These are phyloP conservation scores for Odontomyia ornata DNA, from an alignment of 2,888 invertebrate species.

Conservation along the genomic window DNA sequence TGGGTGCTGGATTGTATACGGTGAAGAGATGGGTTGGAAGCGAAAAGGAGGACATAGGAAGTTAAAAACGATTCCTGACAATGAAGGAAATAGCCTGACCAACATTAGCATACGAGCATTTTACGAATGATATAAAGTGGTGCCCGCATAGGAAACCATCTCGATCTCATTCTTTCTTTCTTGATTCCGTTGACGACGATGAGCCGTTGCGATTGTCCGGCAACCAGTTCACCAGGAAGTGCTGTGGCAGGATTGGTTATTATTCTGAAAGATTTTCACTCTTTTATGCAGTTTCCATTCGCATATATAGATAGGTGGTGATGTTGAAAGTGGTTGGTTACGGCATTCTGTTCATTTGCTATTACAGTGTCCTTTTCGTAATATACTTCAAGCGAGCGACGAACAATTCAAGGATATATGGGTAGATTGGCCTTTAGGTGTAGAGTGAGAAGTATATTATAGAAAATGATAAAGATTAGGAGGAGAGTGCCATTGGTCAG, in stretches of 20 bases:
- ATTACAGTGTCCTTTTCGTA: conserved; percentile 35
- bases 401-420: conserved; percentile 6
- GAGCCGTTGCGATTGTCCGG: conserved; percentile 25
- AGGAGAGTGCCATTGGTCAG: too few relatives aligned
- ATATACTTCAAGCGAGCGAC: conserved; percentile 18
- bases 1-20: background rate
- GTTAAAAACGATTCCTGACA: conserved; percentile 34
- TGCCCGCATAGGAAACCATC: conserved; percentile 37
- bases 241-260: conserved; percentile 48
- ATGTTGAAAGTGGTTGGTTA: conserved; percentile 20
- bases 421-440: background rate
- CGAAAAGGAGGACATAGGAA: background rate
- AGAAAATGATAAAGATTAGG: background rate
- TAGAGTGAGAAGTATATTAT: background rate
- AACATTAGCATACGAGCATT: conserved; percentile 47
- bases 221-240: conserved; percentile 33
- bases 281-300: conserved; percentile 21
- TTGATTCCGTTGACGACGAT: conserved; percentile 13
- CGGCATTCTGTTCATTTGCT: conserved; percentile 32
- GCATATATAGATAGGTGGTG: conserved; percentile 32
- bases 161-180: conserved; percentile 40
- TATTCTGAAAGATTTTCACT: conserved; percentile 47
- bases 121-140: conserved; percentile 45
- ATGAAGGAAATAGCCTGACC: conserved; percentile 43
- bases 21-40: background rate